These are phyloP conservation scores for Noctua comes DNA, from an alignment of 2,888 invertebrate species.

Conservation along the genomic window DNA sequence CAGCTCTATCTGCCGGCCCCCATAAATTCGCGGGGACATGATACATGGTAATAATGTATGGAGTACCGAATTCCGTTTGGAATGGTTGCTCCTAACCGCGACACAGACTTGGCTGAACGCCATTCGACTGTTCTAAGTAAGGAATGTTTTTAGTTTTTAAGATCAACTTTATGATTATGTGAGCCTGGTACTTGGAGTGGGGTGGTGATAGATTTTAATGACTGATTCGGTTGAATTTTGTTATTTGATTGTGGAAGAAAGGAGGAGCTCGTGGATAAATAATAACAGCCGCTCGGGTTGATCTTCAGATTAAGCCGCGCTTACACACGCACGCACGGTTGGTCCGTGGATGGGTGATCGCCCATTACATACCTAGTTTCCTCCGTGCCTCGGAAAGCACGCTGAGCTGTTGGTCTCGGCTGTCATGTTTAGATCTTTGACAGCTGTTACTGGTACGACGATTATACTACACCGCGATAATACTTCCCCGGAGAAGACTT, in stretches of 20 bases:
- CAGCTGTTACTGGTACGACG: too few relatives aligned
- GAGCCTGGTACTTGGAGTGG: conserved; percentile 15
- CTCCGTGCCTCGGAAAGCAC: too few relatives aligned
- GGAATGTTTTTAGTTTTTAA: conserved; percentile 58
- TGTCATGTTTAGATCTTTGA: too few relatives aligned
- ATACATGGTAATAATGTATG: conserved; percentile 68
- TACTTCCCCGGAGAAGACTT: too few relatives aligned
- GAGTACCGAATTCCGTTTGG: conserved; percentile 57
- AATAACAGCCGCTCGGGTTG: too few relatives aligned
- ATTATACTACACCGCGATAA: too few relatives aligned
- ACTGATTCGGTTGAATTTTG: neutral
- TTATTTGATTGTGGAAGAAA: neutral
- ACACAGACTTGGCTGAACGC: conserved; percentile 67
- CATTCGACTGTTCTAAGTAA: conserved; percentile 63
- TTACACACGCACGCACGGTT: too few relatives aligned
- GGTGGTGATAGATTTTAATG: neutral
- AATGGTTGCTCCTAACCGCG: conserved; percentile 59
- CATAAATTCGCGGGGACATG: conserved; percentile 63
- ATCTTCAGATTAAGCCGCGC: too few relatives aligned
- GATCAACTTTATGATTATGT: conserved; percentile 49
- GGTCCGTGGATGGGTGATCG: too few relatives aligned
- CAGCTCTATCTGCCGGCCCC: conserved; percentile 50
- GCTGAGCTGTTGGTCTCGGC: too few relatives aligned
- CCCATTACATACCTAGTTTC: too few relatives aligned
- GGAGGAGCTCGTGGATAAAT: too few relatives aligned